A percentile compares a stretch with the other conserved stretches of the same genome.
phyloP scores from a whole-genome alignment of 2,113 vertebrate genomes.

The Puntigrus tetrazona region DNA sequence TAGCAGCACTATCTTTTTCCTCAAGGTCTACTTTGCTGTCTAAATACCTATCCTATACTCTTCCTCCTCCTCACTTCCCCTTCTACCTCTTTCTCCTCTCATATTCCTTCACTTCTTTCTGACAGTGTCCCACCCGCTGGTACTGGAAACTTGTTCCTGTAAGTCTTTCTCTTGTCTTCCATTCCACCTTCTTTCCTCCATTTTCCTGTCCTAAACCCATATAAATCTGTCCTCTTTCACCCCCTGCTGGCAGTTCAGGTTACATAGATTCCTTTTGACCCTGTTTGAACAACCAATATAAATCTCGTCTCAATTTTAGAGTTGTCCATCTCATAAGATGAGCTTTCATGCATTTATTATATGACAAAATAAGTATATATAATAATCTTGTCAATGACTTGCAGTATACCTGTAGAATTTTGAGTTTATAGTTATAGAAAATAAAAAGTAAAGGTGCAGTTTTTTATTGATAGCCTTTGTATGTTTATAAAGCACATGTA shows the following conservation, averaged over 20 bases:
- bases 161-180: conserved; percentile 73
- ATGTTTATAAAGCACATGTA: background rate
- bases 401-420: too few relatives aligned
- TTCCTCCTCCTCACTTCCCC: conserved; percentile 20
- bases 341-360: background rate
- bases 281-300: background rate
- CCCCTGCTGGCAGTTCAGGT: conserved; percentile 11
- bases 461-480: background rate
- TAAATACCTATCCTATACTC: conserved; percentile 20
- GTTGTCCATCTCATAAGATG: background rate
- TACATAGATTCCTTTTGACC: background rate
- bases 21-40: conserved; percentile 12
- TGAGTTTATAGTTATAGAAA: background rate
- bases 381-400: background rate
- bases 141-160: conserved; percentile 85
- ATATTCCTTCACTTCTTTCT: conserved; percentile 49
- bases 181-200: conserved; percentile 62
- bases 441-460: background rate
- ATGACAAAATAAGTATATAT: background rate
- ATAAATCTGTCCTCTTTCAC: conserved; percentile 35
- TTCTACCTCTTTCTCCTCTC: conserved; percentile 50
- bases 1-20: conserved; percentile 3
- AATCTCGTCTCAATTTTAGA: background rate
- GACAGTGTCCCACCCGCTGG: conserved; percentile 81
- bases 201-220: conserved; percentile 63